Evolutionary conservation across 1,140 invertebrate genomes (phyloP).

Genomic region (Schlechtendalia chinensis): DNA sequence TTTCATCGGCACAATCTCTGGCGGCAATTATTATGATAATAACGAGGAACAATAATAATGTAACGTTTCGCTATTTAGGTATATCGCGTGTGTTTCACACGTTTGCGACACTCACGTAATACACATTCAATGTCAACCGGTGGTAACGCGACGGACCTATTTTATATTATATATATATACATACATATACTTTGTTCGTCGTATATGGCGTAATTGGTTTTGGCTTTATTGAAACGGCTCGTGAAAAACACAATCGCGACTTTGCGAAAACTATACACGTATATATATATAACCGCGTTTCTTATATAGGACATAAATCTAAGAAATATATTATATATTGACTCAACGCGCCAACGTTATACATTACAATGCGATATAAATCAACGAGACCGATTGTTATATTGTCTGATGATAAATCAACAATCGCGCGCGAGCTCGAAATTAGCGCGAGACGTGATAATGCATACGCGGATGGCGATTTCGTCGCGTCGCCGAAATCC

Average conservation of each 20-base stretch:
- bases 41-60: conserved; percentile 14
- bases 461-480: too few species aligned
- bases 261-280: conserved; percentile 27
- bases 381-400: neutral
- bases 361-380: conserved; percentile 21
- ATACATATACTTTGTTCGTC: conserved; percentile 3
- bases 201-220: conserved; percentile 31
- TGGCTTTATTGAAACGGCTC: neutral
- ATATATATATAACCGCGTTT: conserved; percentile 14
- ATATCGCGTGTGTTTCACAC: too few species aligned
- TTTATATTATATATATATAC: neutral
- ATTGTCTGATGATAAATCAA: neutral
- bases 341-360: neutral
- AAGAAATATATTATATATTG: neutral
- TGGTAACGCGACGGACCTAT: neutral
- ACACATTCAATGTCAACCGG: conserved; percentile 21
- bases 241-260: conserved; percentile 16
- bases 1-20: too few species aligned
- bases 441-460: too few species aligned
- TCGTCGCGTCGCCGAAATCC: too few species aligned
- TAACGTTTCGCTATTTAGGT: neutral
- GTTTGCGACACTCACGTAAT: too few species aligned
- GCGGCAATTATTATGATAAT: neutral
- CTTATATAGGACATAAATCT: conserved; percentile 21
- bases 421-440: too few species aligned